phyloP scores from a whole-genome alignment of 2,797 vertebrate genomes.

The Buphagus erythrorhynchus region DNA sequence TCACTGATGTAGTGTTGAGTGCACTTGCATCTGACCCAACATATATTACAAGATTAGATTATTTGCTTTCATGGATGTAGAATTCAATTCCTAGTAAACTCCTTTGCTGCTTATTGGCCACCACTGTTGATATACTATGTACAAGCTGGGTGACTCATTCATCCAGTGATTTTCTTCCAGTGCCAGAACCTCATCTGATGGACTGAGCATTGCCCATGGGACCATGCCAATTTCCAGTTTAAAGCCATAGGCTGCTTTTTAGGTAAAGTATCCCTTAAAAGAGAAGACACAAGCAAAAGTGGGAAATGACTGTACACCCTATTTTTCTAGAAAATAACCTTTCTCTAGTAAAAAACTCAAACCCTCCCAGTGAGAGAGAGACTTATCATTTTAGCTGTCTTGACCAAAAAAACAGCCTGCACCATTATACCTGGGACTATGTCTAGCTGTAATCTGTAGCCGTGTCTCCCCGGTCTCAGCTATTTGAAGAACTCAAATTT shows the following conservation, averaged over 20 bases:
- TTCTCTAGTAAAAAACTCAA: not conserved
- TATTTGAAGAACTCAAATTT: not conserved
- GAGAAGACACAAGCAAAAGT: not conserved
- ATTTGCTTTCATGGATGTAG: not conserved
- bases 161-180: not conserved
- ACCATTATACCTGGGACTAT: not conserved
- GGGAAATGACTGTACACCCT: not conserved
- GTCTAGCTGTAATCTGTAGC: not conserved
- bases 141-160: not conserved
- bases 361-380: not conserved
- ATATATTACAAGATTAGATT: not conserved
- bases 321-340: not conserved
- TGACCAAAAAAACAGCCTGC: not conserved
- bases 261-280: not conserved
- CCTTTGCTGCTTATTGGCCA: not conserved
- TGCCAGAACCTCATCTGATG: not conserved
- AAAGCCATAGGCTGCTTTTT: not conserved
- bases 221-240: not conserved
- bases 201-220: rapidly evolving
- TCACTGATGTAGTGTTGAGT: not conserved
- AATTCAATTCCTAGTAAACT: not conserved
- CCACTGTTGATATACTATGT: not conserved
- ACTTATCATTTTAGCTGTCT: not conserved
- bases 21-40: not conserved
- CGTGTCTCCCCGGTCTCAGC: not conserved